Conservation (phyloP, 1,140 invertebrate genomes). For the Coenobita brevimanus region DNA sequence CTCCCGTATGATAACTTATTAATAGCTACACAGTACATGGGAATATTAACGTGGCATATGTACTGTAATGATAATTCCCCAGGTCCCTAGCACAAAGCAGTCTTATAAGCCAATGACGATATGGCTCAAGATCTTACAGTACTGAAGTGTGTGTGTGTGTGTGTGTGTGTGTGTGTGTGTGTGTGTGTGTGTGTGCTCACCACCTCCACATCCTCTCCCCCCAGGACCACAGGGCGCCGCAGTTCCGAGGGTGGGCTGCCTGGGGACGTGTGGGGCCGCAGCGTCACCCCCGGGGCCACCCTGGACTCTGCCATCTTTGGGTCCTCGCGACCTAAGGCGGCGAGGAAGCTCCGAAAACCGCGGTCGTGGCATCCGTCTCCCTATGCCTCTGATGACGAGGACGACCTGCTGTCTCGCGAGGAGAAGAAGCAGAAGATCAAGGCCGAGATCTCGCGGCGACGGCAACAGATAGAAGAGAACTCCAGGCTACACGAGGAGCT, state of each 20-base stretch:
- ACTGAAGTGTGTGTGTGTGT: no score
- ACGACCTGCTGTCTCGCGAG: slow-evolving; percentile 75
- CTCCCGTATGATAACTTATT: no score
- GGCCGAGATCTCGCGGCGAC: slow-evolving; percentile 79
- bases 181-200: no score
- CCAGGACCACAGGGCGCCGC: slow-evolving; percentile 72
- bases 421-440: slow-evolving; percentile 80
- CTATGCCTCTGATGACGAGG: slow-evolving; percentile 76
- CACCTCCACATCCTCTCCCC: no score
- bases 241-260: slow-evolving; percentile 73
- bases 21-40: no score
- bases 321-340: slow-evolving; percentile 66
- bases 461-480: slow-evolving; percentile 80
- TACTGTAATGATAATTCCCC: no score
- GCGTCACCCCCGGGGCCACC: slow-evolving; percentile 51
- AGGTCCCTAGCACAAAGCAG: no score
- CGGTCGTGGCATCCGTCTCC: slow-evolving; percentile 79
- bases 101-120: no score
- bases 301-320: slow-evolving; percentile 47
- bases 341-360: slow-evolving; percentile 73
- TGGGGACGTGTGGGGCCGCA: slow-evolving; percentile 71
- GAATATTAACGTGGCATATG: no score
- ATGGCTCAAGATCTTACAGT: no score
- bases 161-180: not conserved
- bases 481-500: slow-evolving; percentile 78